phyloP scores from a whole-genome alignment of 2,797 vertebrate species.

The Helostoma temminkii region DNA sequence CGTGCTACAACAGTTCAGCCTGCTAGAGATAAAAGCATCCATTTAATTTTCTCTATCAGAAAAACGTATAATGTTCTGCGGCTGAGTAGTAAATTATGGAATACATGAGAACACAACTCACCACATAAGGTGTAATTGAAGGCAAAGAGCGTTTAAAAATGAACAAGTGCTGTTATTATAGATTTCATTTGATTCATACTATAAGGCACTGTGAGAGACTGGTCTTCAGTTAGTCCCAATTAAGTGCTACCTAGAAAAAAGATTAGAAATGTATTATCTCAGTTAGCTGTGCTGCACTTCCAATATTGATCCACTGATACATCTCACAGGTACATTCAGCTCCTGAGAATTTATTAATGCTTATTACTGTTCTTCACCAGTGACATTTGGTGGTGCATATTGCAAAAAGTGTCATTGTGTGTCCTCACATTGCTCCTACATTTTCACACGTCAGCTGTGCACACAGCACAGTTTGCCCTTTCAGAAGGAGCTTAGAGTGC shows the following conservation, averaged over 20 bases:
- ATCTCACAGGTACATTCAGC: slow-evolving; percentile 14
- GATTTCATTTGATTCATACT: slow-evolving; percentile 21
- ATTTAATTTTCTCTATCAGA: neutral
- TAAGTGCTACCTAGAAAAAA: slow-evolving; percentile 4
- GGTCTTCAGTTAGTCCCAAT: neutral
- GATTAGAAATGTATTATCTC: neutral
- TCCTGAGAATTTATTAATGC: slow-evolving; percentile 12
- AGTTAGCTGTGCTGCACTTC: slow-evolving; percentile 14
- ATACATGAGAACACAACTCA: slow-evolving; percentile 2
- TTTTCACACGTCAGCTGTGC: slow-evolving; percentile 17
- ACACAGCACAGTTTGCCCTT: slow-evolving; percentile 31
- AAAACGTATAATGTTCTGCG: neutral
- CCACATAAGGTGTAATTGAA: slow-evolving; percentile 3
- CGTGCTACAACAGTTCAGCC: too few relatives aligned
- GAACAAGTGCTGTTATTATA: neutral
- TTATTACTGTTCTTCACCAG: slow-evolving; percentile 23
- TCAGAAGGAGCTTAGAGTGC: slow-evolving; percentile 19
- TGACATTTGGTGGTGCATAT: slow-evolving; percentile 20
- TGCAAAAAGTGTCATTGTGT: slow-evolving; percentile 12
- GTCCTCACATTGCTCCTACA: slow-evolving; percentile 8
- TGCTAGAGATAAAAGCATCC: neutral
- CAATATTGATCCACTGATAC: slow-evolving; percentile 10
- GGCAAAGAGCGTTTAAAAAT: slow-evolving; percentile 5
- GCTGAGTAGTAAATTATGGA: neutral
- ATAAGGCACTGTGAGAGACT: neutral